A percentile compares a stretch with the other conserved stretches of the same genome.
Conservation (phyloP, 1,140 invertebrate species). For the Oryctes rhinoceros region DNA sequence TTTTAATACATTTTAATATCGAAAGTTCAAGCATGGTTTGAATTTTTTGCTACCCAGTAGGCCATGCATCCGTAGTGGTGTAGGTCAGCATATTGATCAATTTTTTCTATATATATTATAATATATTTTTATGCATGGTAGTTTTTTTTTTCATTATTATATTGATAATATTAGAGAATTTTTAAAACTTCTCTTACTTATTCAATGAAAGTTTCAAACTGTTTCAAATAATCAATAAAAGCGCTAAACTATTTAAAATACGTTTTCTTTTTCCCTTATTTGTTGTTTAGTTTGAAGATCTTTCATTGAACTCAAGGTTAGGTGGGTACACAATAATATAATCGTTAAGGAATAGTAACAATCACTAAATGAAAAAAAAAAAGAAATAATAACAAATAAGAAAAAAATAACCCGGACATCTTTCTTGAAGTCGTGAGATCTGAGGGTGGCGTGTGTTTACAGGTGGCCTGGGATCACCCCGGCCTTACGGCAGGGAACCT, state of each 20-base stretch:
- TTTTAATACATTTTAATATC: background rate
- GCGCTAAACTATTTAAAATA: background rate
- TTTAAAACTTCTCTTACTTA: conserved; percentile 40
- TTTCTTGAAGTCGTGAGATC: conserved; percentile 42
- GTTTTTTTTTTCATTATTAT: conserved; percentile 46
- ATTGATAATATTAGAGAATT: conserved; percentile 41
- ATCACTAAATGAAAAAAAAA: background rate
- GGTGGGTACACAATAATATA: conserved; percentile 6
- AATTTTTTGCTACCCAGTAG: conserved; percentile 51
- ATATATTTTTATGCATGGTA: conserved; percentile 54
- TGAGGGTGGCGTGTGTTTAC: conserved; percentile 62
- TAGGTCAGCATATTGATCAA: conserved; percentile 51
- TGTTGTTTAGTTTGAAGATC: conserved; percentile 16
- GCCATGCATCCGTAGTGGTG: conserved; percentile 54
- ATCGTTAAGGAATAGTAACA: background rate
- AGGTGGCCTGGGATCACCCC: conserved; percentile 69
- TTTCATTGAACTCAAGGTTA: conserved; percentile 37
- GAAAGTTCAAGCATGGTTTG: conserved; percentile 51
- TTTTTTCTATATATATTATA: conserved; percentile 38
- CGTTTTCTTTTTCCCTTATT: background rate
- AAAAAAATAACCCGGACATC: conserved; percentile 26
- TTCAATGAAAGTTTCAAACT: conserved; percentile 45
- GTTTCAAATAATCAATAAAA: background rate
- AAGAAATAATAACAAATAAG: conserved; percentile 4
- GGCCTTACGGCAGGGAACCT: conserved; percentile 62